Evolutionary conservation across 2,113 vertebrate species (phyloP), one percentile per base, ranked within the genome.

Genomic region (Cyprinodon tularosa): DNA sequence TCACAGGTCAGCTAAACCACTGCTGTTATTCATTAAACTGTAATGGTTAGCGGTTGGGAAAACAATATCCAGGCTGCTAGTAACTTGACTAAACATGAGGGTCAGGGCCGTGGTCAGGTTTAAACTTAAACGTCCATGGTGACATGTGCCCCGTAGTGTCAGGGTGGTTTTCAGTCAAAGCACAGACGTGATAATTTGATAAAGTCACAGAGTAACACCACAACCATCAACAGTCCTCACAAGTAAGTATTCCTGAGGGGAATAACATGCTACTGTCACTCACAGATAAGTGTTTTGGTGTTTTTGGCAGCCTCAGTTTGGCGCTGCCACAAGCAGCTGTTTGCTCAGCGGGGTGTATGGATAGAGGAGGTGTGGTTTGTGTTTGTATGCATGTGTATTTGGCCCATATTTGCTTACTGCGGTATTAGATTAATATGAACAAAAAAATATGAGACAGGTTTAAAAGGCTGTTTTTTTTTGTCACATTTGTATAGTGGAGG

Each of bases 1-100:
- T 71, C 86, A 69, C 71, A 84, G 88, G 90, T 89, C 86, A 66
- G 66, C 69, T 72, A 66, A 73, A 74, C 64, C 80, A 63, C 86
- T 39, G 86, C 86, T 92, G 93, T 84, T 89, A 85, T 70, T 90
- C 90, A 92, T 93, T 93, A 93, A 87, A 80, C 77, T 12, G 64
- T 91, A 91, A 92, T 90, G 78, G 92, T 86, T 90, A 84, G 82
- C 88, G 74, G 80, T 85, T 91, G 87, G 86, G 77, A 86, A 91
- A 91, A 90, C 89, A 92, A 78, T 65, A 84, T 76, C 60, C 8
- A 78, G 77, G 78, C 82, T 77, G 42, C 77, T 71, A 78, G 76
- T 87, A 83, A 87, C 78, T 77, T 61, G 80, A 80, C 81, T 88
- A 83, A 86, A 84, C 53, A 78, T 37, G 37, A 61, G 59, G 89